phyloP scores from a whole-genome alignment of 2,888 invertebrate species.

The Abrostola triplasia region DNA sequence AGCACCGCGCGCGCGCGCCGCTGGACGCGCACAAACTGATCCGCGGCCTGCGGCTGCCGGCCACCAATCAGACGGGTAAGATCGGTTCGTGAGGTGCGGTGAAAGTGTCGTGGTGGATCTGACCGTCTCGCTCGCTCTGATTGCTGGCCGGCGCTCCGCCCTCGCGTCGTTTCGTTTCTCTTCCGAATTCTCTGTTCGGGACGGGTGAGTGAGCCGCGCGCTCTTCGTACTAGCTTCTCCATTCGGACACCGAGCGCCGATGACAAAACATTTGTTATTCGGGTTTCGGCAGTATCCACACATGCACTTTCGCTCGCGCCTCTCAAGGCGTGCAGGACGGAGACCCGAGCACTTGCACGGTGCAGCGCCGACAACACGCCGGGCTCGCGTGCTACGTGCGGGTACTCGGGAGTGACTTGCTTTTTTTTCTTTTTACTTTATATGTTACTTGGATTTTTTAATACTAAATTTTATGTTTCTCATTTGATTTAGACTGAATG shows the following conservation, averaged over 20 bases:
- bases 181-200: constrained; percentile 65
- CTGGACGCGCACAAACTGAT: constrained; percentile 67
- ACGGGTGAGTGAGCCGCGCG: constrained; percentile 68
- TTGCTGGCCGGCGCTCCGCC: constrained; percentile 58
- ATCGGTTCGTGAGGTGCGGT: constrained; percentile 80
- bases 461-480: constrained; percentile 5
- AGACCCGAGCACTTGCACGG: constrained; percentile 44
- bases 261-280: constrained; percentile 68
- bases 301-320: constrained; percentile 86
- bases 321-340: constrained; percentile 53
- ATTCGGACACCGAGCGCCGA: constrained; percentile 60
- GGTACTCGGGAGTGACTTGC: constrained; percentile 34
- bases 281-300: constrained; percentile 81
- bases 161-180: constrained; percentile 57
- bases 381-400: constrained; percentile 18
- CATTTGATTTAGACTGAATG: constrained; percentile 8
- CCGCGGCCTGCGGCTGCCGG: constrained; percentile 67
- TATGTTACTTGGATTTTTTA: constrained; percentile 19
- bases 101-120: constrained; percentile 77
- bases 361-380: constrained; percentile 90
- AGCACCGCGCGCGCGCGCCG: constrained; percentile 56
- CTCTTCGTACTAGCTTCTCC: constrained; percentile 59
- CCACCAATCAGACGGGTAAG: constrained; percentile 63
- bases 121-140: constrained; percentile 59
- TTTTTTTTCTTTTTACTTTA: constrained; percentile 35